Percentiles rank a stretch among this genome's conserved stretches.
Evolutionary conservation across 2,888 invertebrate genomes (phyloP).

Genomic region (Diabrotica balteata): DNA sequence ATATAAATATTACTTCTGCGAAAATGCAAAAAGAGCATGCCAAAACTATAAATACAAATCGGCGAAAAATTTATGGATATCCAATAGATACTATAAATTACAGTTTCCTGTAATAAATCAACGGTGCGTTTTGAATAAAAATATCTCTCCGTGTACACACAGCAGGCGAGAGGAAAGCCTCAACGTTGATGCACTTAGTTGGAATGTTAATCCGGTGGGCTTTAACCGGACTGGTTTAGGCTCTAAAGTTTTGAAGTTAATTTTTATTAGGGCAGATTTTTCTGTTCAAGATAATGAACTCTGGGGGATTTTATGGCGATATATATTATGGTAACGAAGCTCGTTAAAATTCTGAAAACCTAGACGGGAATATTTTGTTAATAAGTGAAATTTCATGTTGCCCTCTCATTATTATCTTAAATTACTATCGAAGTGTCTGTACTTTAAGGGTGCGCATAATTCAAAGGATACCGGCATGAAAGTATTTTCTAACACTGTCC

Average conservation of each 20-base stretch:
- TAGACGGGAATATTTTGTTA: no score
- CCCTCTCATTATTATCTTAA: no score
- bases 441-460: no score
- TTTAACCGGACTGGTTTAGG: conserved; percentile 9
- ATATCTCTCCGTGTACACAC: not conserved
- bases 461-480: no score
- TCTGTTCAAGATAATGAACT: conserved; percentile 12
- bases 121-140: not conserved
- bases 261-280: conserved; percentile 10
- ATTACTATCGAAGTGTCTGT: no score
- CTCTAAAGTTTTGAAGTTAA: conserved; percentile 11
- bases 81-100: conserved; percentile 8
- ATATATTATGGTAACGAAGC: not conserved
- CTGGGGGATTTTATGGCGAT: not conserved
- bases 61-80: not conserved
- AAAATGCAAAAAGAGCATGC: no score
- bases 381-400: no score
- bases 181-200: conserved; percentile 7
- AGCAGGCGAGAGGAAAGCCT: conserved; percentile 14
- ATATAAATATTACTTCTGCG: no score
- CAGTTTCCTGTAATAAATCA: not conserved
- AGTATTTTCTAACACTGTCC: no score
- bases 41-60: no score
- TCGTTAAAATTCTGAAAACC: no score
- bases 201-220: conserved; percentile 21